phyloP scores from a whole-genome alignment of 2,113 vertebrate species.

The Smithornis capensis region DNA sequence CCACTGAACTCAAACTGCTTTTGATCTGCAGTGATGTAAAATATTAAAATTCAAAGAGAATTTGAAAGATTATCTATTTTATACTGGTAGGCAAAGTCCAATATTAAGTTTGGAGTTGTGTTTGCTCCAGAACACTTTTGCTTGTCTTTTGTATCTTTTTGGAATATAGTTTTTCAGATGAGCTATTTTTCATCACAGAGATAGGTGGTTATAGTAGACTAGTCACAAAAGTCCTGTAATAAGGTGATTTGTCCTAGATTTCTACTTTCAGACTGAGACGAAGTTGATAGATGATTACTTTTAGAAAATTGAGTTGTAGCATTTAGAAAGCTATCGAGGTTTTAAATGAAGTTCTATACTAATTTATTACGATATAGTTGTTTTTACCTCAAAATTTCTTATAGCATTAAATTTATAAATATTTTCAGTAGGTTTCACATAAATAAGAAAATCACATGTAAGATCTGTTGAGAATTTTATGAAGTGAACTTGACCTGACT shows the following conservation, averaged over 20 bases:
- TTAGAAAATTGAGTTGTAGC: not conserved
- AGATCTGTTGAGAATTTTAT: not conserved
- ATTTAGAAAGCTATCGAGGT: not conserved
- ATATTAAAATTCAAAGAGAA: not conserved
- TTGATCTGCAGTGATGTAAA: not conserved
- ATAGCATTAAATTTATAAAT: not conserved
- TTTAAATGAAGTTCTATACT: not conserved
- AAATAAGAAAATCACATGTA: not conserved
- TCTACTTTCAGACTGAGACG: not conserved
- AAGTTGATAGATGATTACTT: not conserved
- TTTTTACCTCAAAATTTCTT: conserved; percentile 1
- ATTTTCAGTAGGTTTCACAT: not conserved
- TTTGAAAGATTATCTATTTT: not conserved
- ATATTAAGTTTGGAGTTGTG: not conserved
- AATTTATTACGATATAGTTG: not conserved
- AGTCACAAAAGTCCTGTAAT: not conserved
- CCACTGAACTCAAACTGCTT: not conserved
- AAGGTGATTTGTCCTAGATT: not conserved
- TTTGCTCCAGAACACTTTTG: not conserved
- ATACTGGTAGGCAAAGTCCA: not conserved
- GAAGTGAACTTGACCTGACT: not conserved
- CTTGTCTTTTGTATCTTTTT: not conserved
- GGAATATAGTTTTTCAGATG: not conserved
- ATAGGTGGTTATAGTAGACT: not conserved
- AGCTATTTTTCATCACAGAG: not conserved